phyloP scores from a whole-genome alignment of 2,113 vertebrate species.

The Orcinus orca region DNA sequence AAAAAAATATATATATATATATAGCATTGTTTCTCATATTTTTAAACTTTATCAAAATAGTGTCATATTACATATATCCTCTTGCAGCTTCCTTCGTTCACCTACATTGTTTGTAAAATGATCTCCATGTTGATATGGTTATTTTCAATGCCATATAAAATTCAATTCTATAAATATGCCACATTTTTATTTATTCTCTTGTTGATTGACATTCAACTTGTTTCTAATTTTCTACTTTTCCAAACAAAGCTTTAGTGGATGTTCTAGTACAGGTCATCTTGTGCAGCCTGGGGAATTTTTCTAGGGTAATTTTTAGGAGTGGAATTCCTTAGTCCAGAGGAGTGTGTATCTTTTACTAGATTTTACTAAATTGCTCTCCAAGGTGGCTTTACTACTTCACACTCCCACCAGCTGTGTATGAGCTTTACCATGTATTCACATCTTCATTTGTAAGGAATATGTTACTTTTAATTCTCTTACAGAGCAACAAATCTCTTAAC shows the following conservation, averaged over 20 bases:
- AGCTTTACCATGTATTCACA: background rate
- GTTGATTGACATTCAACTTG: background rate
- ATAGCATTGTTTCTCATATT: background rate
- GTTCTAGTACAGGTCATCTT: background rate
- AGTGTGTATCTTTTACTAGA: background rate
- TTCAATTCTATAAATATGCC: background rate
- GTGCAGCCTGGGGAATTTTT: background rate
- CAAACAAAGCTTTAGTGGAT: background rate
- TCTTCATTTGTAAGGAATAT: background rate
- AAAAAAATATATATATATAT: background rate
- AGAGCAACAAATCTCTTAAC: background rate
- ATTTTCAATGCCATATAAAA: background rate
- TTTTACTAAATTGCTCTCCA: background rate
- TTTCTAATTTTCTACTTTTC: conserved; percentile 14
- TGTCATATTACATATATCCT: background rate
- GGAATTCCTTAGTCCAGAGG: background rate
- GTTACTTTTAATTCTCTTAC: background rate
- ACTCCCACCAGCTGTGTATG: background rate
- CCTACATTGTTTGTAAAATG: background rate
- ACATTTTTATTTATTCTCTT: background rate
- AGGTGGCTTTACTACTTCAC: background rate
- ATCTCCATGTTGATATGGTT: background rate
- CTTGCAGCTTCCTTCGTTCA: background rate
- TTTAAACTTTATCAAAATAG: background rate
- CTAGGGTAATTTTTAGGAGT: background rate